phyloP scores from a whole-genome alignment of 2,797 vertebrate species.

The Tinamus major region DNA sequence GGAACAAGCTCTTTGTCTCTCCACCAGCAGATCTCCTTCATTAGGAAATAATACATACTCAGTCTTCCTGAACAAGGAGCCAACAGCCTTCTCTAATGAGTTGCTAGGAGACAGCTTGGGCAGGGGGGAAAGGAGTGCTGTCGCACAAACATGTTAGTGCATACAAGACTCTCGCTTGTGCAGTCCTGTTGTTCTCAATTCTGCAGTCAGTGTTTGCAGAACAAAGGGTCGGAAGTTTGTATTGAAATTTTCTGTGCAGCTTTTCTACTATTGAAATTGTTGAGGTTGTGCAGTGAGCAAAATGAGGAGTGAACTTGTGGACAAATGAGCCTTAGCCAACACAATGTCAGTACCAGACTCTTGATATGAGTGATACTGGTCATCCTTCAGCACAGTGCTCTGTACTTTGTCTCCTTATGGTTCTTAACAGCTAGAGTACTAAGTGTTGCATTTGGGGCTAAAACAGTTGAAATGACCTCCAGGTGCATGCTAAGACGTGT shows the following conservation, averaged over 20 bases:
- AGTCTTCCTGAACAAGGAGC: not conserved
- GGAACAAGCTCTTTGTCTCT: not conserved
- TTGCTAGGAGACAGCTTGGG: not conserved
- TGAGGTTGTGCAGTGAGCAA: not conserved
- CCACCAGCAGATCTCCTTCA: not conserved
- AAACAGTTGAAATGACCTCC: not conserved
- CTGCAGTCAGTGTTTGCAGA: not conserved
- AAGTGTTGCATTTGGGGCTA: not conserved
- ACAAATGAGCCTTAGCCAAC: not conserved
- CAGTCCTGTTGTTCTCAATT: not conserved
- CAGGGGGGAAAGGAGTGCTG: not conserved
- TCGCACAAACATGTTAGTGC: not conserved
- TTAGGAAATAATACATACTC: not conserved
- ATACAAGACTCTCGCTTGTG: not conserved
- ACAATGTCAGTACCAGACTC: not conserved
- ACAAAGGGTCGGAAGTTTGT: not conserved
- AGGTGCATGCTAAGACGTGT: not conserved
- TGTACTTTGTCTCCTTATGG: not conserved
- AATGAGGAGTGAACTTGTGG: not conserved
- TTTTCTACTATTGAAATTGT: not conserved
- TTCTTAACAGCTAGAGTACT: not conserved
- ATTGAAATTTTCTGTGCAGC: not conserved
- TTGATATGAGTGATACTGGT: fast-evolving
- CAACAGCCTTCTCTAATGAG: not conserved
- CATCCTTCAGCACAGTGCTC: not conserved